A percentile compares a stretch with the other conserved stretches of the same genome.
These are phyloP conservation scores for Oncorhynchus kisutch DNA, from an alignment of 2,113 vertebrate genomes.

Conservation along the genomic window DNA sequence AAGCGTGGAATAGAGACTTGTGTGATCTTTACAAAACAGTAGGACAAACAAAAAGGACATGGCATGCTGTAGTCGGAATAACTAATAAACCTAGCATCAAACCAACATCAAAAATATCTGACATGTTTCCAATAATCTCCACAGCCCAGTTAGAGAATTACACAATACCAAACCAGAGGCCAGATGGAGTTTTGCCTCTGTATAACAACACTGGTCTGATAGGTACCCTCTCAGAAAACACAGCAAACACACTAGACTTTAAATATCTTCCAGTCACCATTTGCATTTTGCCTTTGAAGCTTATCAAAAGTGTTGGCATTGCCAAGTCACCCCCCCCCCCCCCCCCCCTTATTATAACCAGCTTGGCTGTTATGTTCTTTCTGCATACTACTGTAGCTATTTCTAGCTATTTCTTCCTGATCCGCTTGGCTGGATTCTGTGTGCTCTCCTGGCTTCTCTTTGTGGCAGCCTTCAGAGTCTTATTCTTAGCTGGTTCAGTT, in stretches of 20 bases:
- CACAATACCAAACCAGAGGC: conserved; percentile 35
- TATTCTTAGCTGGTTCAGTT: conserved; percentile 25
- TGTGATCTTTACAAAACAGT: background rate
- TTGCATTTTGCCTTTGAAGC: conserved; percentile 40
- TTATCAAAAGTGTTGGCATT: conserved; percentile 39
- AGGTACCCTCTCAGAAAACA: conserved; percentile 27
- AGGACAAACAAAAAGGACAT: background rate
- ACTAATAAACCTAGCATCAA: background rate
- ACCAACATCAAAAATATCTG: background rate
- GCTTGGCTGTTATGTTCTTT: conserved; percentile 19
- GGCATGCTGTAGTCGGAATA: background rate
- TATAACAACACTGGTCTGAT: conserved; percentile 24
- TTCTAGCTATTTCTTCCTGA: conserved; percentile 63
- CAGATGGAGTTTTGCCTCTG: conserved; percentile 19
- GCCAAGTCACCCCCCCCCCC: background rate
- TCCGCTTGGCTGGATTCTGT: conserved; percentile 67
- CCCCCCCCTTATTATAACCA: background rate
- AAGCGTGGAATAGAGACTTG: background rate
- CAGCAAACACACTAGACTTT: conserved; percentile 18
- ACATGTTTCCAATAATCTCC: conserved; percentile 26
- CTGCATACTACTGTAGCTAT: conserved; percentile 16
- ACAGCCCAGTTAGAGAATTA: conserved; percentile 39
- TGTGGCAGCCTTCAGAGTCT: conserved; percentile 23
- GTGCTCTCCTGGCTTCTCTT: conserved; percentile 57
- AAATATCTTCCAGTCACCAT: conserved; percentile 30